A percentile compares a stretch with the other conserved stretches of the same genome.
Conservation (phyloP, 2,888 invertebrate species). For the Drosophila rellima region DNA sequence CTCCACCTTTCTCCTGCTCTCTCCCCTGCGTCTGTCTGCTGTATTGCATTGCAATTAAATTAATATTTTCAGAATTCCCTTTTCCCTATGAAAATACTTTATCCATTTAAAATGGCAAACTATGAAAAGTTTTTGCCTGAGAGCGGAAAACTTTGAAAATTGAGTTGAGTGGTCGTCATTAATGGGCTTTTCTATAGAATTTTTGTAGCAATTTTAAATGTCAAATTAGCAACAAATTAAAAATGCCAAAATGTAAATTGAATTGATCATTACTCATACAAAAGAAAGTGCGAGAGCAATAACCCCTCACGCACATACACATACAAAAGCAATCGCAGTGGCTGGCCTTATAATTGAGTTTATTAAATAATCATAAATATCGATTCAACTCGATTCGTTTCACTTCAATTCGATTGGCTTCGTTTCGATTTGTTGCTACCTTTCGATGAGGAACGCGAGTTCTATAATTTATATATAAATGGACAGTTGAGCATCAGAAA, state of each 20-base stretch:
- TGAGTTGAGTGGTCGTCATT: constrained; percentile 40
- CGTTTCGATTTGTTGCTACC: constrained; percentile 14
- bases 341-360: constrained; percentile 67
- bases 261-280: constrained; percentile 26
- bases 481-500: constrained; percentile 55
- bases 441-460: not conserved
- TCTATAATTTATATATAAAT: constrained; percentile 30
- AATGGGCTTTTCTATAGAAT: constrained; percentile 40
- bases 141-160: constrained; percentile 43
- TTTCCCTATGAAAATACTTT: constrained; percentile 3
- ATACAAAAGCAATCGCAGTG: not conserved
- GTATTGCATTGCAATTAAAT: constrained; percentile 25
- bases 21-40: not conserved
- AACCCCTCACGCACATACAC: constrained; percentile 29
- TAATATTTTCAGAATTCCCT: constrained; percentile 1
- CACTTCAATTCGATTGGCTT: constrained; percentile 6
- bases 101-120: constrained; percentile 36
- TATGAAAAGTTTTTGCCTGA: constrained; percentile 48
- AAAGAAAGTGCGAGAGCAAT: constrained; percentile 59
- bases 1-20: not conserved
- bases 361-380: constrained; percentile 81
- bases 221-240: constrained; percentile 76
- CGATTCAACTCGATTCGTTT: constrained; percentile 54
- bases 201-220: constrained; percentile 55
- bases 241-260: constrained; percentile 62